Evolutionary conservation across 2,888 invertebrate genomes (phyloP), one percentile per base, ranked within the genome.

Genomic region (Smittia sp.): DNA sequence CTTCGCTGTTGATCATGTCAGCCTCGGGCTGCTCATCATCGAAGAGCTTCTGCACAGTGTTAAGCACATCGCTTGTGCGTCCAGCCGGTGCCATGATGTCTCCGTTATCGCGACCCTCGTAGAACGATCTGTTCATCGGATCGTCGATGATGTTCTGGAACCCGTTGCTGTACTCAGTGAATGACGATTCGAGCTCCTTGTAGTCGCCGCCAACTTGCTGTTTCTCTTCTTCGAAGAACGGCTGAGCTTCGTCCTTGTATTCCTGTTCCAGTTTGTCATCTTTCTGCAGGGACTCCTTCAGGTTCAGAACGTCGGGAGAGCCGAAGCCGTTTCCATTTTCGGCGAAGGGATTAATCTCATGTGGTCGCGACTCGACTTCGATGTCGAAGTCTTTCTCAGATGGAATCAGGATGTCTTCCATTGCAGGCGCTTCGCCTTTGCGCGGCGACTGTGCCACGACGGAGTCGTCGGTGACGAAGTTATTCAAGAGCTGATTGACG

Each of bases 361-460:
- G 80, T 1, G 83, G 82, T 32, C 83, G 80, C 74, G 78, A 76
- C n/a, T 78, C 78, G 11, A 80, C 81, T 75, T 81, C 83, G 25
- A 76, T 73, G 24, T 80, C 80, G 62, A 83, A 83, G 74, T 81
- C 82, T 38, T 76, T 76, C 75, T 80, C 80, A 39, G 78, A 32
- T 1, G 65, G 65, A 25, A 73, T 13, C 38, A 24, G n/a, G 4
- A 72, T 41, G 1, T 79, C 75, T 67, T 82, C 81, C 80, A 83
- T 82, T 72, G 80, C 77, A 15, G 77, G 76, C 11, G 38, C 24
- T 20, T 78, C 80, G 0, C 88, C 88, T 79, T 90, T 90, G 76
- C 89, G 85, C 0, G 93, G 92, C 13, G 92, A 92, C 79, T 91
- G 88, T 0, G 90, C 86, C 46, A 90, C 82, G 62, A 90, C 81